phyloP scores from a whole-genome alignment of 2,797 vertebrate species.

The Sitta carolinensis region DNA sequence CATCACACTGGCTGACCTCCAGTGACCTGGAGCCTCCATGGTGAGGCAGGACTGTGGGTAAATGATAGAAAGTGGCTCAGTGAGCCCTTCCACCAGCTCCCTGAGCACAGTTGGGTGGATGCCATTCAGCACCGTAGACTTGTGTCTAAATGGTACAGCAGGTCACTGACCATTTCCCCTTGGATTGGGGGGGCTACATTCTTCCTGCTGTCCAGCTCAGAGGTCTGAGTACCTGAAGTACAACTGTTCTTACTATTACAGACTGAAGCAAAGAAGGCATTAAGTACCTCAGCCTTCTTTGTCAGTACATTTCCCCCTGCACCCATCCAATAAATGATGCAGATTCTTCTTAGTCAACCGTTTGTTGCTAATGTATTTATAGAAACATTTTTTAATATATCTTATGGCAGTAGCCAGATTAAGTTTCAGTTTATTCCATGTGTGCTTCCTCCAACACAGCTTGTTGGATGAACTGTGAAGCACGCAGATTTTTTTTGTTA shows the following conservation, averaged over 20 bases:
- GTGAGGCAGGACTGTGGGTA: not conserved
- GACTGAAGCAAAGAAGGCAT: not conserved
- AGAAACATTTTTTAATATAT: not conserved
- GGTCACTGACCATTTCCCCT: not conserved
- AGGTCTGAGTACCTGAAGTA: not conserved
- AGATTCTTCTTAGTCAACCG: not conserved
- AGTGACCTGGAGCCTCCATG: not conserved
- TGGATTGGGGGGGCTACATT: not conserved
- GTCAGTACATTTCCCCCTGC: not conserved
- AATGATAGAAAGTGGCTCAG: not conserved
- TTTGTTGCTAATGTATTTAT: not conserved
- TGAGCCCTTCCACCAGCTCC: not conserved
- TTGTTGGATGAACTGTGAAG: not conserved
- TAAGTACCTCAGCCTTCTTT: not conserved
- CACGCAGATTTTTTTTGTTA: not conserved
- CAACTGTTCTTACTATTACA: not conserved
- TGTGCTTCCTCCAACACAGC: not conserved
- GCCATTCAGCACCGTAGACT: not conserved
- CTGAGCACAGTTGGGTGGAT: not conserved
- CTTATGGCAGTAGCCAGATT: not conserved
- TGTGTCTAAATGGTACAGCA: not conserved
- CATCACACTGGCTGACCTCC: not conserved
- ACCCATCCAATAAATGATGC: not conserved
- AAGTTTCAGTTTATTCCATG: not conserved
- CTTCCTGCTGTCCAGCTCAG: not conserved